phyloP scores from a whole-genome alignment of 2,888 invertebrate species.

The Limnephilus lunatus region DNA sequence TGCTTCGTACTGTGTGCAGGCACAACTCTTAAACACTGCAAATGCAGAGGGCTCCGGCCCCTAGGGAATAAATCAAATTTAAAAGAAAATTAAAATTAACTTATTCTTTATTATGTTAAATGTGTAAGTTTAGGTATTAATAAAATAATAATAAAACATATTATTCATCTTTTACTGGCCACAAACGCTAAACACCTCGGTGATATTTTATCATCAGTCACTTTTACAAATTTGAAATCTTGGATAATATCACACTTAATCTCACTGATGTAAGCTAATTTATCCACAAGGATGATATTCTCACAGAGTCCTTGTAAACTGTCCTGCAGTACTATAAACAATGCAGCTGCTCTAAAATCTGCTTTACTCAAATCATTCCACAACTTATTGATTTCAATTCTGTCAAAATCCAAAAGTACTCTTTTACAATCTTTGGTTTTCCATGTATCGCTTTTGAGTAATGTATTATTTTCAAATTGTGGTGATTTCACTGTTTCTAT shows the following conservation, averaged over 20 bases:
- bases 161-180: constrained; percentile 71
- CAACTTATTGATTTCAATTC: constrained; percentile 22
- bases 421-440: background rate
- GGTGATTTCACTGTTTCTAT: background rate
- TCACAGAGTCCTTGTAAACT: constrained; percentile 78
- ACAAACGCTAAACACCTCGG: constrained; percentile 82
- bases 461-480: constrained; percentile 6
- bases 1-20: no score
- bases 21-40: no score
- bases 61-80: no score
- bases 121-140: background rate
- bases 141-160: background rate
- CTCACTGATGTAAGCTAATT: constrained; percentile 74
- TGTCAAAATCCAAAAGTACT: constrained; percentile 15
- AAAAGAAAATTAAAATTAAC: no score
- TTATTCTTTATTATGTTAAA: no score
- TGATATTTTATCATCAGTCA: constrained; percentile 80
- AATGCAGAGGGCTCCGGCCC: no score
- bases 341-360: constrained; percentile 71
- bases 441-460: background rate
- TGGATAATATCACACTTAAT: background rate
- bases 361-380: constrained; percentile 68
- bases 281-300: constrained; percentile 77
- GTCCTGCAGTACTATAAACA: constrained; percentile 75
- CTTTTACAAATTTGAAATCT: constrained; percentile 73